Conservation (phyloP, 2,797 vertebrate species). For the Parotocinclus haroldoi region DNA sequence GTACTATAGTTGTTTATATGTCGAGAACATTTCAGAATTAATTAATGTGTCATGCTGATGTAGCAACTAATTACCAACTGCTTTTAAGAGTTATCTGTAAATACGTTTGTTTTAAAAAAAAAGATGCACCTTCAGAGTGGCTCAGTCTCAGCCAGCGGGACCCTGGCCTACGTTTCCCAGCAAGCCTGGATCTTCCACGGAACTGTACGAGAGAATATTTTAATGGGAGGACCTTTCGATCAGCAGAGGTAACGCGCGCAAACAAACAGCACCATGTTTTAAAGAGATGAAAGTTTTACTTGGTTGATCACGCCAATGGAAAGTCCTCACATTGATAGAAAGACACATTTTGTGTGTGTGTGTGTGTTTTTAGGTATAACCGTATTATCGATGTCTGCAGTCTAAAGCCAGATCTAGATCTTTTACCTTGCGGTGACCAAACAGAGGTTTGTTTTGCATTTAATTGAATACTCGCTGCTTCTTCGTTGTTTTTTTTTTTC, state of each 20-base stretch:
- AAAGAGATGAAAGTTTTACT: too few species aligned
- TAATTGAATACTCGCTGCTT: too few species aligned
- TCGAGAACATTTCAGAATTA: too few species aligned
- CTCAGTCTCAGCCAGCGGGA: slow-evolving; percentile 63
- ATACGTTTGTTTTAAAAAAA: too few species aligned
- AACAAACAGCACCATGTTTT: background rate
- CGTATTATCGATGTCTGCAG: slow-evolving; percentile 63
- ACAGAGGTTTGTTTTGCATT: slow-evolving; percentile 68
- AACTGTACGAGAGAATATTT: slow-evolving; percentile 76
- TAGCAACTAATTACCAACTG: too few species aligned
- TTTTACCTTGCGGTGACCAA: slow-evolving; percentile 72
- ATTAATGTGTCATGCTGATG: too few species aligned
- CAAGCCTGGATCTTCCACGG: slow-evolving; percentile 88
- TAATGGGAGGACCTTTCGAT: slow-evolving; percentile 77
- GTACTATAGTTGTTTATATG: slow-evolving; percentile 50
- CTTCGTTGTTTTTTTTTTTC: too few species aligned
- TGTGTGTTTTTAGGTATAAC: slow-evolving; percentile 66
- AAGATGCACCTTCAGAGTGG: slow-evolving; percentile 75
- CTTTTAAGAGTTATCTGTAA: too few species aligned
- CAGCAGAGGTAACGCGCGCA: slow-evolving; percentile 65
- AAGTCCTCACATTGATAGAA: background rate
- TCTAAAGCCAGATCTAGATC: slow-evolving; percentile 68
- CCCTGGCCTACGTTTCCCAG: slow-evolving; percentile 80
- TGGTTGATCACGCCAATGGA: background rate
- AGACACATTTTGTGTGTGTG: too few species aligned